These are phyloP conservation scores for Digitonthophagus gazella DNA, from an alignment of 2,888 invertebrate species.

Conservation along the genomic window DNA sequence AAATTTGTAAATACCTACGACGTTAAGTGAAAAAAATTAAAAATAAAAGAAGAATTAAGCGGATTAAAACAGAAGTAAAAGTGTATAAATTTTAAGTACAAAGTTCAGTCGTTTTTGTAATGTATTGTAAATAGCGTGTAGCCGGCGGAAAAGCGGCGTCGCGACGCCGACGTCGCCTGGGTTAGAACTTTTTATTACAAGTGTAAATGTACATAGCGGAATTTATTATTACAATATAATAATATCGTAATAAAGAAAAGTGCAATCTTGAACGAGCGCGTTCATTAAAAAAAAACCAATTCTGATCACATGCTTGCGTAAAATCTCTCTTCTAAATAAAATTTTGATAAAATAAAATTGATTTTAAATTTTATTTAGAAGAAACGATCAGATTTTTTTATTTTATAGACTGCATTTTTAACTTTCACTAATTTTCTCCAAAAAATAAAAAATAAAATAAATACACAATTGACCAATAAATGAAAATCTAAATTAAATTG, in stretches of 20 bases:
- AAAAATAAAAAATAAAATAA: constrained; percentile 11
- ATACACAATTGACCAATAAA: constrained; percentile 20
- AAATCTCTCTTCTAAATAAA: neutral
- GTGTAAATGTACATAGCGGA: constrained; percentile 42
- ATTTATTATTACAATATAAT: constrained; percentile 30
- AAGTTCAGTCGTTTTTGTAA: constrained; percentile 47
- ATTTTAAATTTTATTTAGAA: neutral
- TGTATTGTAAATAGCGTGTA: constrained; percentile 50
- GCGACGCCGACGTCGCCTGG: constrained; percentile 37
- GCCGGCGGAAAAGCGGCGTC: constrained; percentile 21
- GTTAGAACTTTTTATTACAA: constrained; percentile 46
- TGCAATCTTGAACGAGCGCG: constrained; percentile 41
- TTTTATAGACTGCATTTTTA: constrained; percentile 22
- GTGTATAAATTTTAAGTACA: constrained; percentile 50
- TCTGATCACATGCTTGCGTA: constrained; percentile 15
- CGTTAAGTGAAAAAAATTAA: neutral
- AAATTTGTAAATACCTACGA: constrained; percentile 15
- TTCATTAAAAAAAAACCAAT: constrained; percentile 29
- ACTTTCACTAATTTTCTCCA: constrained; percentile 12
- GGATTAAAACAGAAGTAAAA: neutral
- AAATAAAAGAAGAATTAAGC: neutral
- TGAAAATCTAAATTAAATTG: constrained; percentile 19
- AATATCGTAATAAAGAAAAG: constrained; percentile 2
- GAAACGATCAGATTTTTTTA: constrained; percentile 6
- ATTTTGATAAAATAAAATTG: constrained; percentile 1